Percentiles rank a stretch among this genome's conserved stretches.
These are phyloP conservation scores for Choreutis nemorana DNA, from an alignment of 2,888 invertebrate species.

Conservation along the genomic window DNA sequence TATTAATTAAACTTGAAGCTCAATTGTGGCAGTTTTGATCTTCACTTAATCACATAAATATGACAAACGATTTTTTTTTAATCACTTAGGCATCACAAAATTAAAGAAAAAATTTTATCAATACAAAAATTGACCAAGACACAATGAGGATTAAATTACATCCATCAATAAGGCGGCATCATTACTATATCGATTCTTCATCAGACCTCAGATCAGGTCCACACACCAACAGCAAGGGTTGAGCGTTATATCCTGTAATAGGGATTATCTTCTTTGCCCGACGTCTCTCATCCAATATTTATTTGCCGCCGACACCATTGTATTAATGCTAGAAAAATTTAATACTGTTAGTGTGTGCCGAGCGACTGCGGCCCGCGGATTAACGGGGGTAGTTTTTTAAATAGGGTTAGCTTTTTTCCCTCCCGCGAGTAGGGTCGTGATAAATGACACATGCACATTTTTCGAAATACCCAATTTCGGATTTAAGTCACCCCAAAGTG, in stretches of 20 bases:
- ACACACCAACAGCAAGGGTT: too few species aligned
- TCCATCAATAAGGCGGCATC: too few species aligned
- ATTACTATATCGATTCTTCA: too few species aligned
- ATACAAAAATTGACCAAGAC: too few species aligned
- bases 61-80: too few species aligned
- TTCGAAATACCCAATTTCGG: slow-evolving; percentile 69
- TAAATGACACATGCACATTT: slow-evolving; percentile 69
- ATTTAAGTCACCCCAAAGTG: slow-evolving; percentile 69
- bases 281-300: slow-evolving; percentile 55
- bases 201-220: too few species aligned
- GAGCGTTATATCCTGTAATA: too few species aligned
- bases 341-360: slow-evolving; percentile 60
- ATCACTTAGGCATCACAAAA: too few species aligned
- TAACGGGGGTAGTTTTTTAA: slow-evolving; percentile 61
- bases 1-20: slow-evolving; percentile 3
- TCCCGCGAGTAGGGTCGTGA: slow-evolving; percentile 49
- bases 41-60: slow-evolving; percentile 1
- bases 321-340: slow-evolving; percentile 59
- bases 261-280: slow-evolving; percentile 42
- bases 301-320: slow-evolving; percentile 48
- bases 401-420: slow-evolving; percentile 61
- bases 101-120: too few species aligned
- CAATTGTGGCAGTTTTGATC: slow-evolving; percentile 2
- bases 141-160: too few species aligned
- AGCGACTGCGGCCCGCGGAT: slow-evolving; percentile 45